Conservation (phyloP, 2,797 vertebrate genomes). For the Pseudochaenichthys georgianus region DNA sequence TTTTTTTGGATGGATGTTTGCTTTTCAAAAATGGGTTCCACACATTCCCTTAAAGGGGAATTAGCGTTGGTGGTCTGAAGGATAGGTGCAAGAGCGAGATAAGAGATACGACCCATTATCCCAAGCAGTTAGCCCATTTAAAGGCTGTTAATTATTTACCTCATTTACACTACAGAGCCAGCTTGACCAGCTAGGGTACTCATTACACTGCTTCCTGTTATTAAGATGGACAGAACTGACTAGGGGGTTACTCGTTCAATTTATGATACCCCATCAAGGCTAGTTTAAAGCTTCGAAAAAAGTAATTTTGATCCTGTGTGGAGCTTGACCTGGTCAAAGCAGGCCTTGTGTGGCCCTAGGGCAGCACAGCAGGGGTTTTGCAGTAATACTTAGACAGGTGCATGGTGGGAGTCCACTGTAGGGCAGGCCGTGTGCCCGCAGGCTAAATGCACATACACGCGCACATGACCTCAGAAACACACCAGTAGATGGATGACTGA, state of each 20-base stretch:
- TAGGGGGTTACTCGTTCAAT: constrained; percentile 33
- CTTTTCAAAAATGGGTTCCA: constrained; percentile 39
- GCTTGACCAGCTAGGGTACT: constrained; percentile 39
- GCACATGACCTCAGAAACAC: constrained; percentile 20
- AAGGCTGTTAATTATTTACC: constrained; percentile 75
- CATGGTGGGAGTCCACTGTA: constrained; percentile 51
- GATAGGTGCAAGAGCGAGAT: constrained; percentile 64
- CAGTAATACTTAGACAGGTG: constrained; percentile 66
- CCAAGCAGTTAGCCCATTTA: constrained; percentile 69
- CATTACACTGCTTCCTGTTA: constrained; percentile 55
- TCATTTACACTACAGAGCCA: constrained; percentile 73
- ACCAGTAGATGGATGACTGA: constrained; percentile 40
- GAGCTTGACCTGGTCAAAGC: constrained; percentile 21
- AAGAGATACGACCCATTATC: constrained; percentile 70
- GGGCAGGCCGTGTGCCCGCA: constrained; percentile 31
- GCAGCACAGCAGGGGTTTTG: constrained; percentile 32
- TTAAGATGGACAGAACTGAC: constrained; percentile 35
- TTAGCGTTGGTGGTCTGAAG: constrained; percentile 55
- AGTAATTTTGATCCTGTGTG: constrained; percentile 24
- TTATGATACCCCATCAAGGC: constrained; percentile 19
- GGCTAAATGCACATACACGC: constrained; percentile 34
- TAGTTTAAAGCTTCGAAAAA: constrained; percentile 21
- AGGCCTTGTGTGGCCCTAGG: constrained; percentile 28
- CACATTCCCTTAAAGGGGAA: constrained; percentile 27
- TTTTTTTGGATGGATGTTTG: constrained; percentile 36